These are phyloP conservation scores for Tachina fera DNA, from an alignment of 2,888 invertebrate species.

Conservation along the genomic window DNA sequence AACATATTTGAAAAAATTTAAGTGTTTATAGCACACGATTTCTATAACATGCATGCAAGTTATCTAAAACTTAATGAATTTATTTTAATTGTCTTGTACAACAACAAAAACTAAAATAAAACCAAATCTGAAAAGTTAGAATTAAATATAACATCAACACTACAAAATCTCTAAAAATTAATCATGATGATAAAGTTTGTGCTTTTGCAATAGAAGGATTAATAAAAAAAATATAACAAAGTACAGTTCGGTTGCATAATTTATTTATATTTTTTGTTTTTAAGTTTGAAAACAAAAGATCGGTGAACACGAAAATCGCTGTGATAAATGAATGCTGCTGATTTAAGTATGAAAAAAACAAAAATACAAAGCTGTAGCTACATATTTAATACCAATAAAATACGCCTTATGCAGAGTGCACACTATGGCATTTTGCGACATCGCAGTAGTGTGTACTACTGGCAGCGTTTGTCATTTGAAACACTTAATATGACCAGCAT, in stretches of 20 bases:
- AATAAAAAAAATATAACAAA: neutral
- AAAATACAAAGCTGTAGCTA: neutral
- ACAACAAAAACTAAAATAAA: neutral
- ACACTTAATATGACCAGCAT: too few relatives aligned
- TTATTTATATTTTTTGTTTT: too few relatives aligned
- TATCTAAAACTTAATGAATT: neutral
- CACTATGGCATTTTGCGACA: too few relatives aligned
- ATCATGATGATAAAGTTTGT: neutral
- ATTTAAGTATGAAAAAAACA: neutral
- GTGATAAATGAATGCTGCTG: too few relatives aligned
- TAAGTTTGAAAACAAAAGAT: too few relatives aligned
- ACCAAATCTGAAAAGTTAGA: neutral
- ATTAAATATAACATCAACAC: slow-evolving; percentile 11
- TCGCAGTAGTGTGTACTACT: too few relatives aligned
- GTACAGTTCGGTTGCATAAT: too few relatives aligned
- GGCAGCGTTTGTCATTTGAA: too few relatives aligned
- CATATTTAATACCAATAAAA: neutral
- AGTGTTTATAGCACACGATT: slow-evolving; percentile 15
- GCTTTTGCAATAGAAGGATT: neutral
- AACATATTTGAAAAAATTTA: neutral
- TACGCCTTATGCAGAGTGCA: neutral
- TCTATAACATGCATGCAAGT: slow-evolving; percentile 18
- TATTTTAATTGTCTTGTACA: neutral
- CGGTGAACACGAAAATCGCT: too few relatives aligned
- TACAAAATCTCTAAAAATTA: neutral